Conservation (phyloP, 2,888 invertebrate genomes). For the Brachycybe producta region DNA sequence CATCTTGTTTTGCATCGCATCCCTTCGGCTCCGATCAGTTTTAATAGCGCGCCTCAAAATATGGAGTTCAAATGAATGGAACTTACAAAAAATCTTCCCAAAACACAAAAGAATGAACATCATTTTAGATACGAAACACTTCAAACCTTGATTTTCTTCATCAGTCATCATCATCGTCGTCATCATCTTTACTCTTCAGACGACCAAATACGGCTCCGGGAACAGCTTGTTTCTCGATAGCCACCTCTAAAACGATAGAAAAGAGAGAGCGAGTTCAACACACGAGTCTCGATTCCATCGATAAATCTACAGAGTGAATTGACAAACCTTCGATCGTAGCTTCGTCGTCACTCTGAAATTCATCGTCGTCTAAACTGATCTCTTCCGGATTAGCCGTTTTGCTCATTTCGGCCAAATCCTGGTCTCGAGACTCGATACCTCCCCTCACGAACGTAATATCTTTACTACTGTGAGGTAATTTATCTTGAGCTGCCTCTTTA, state of each 20-base stretch:
- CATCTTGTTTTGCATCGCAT: too few species aligned
- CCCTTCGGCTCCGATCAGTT: too few species aligned
- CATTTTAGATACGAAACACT: too few species aligned
- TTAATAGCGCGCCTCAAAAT: too few species aligned
- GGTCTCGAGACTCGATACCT: slow-evolving; percentile 26
- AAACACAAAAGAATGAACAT: too few species aligned
- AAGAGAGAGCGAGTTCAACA: slow-evolving; percentile 18
- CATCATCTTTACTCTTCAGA: slow-evolving; percentile 40
- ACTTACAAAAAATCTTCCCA: too few species aligned
- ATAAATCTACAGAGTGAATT: slow-evolving; percentile 5
- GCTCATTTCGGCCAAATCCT: slow-evolving; percentile 20
- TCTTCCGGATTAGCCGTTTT: slow-evolving; percentile 34
- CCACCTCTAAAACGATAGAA: slow-evolving; percentile 34
- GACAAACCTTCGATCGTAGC: slow-evolving; percentile 32
- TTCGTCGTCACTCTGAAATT: slow-evolving; percentile 29
- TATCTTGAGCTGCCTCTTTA: slow-evolving; percentile 24
- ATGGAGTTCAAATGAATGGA: too few species aligned
- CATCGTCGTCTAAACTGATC: slow-evolving; percentile 32
- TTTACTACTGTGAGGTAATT: slow-evolving; percentile 19
- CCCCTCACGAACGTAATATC: slow-evolving; percentile 39
- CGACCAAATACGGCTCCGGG: slow-evolving; percentile 88
- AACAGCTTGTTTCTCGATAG: slow-evolving; percentile 66
- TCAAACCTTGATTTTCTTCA: neutral
- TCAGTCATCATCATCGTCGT: neutral
- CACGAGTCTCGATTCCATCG: slow-evolving; percentile 14